These are phyloP conservation scores for Tenthredo scrophulariae DNA, from an alignment of 2,888 invertebrate genomes.

Conservation along the genomic window DNA sequence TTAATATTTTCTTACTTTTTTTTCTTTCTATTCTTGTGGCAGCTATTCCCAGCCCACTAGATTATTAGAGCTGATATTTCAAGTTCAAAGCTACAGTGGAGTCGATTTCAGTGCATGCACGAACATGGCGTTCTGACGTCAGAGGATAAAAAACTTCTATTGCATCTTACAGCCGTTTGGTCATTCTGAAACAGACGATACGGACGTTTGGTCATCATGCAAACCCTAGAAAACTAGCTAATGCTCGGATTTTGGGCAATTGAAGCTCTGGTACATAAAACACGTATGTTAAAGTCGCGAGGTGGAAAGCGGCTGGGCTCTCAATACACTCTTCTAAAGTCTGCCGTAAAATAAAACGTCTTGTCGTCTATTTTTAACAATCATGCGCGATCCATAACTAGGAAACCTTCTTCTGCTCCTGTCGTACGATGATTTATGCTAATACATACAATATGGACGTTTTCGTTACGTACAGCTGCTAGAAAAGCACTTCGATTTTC, in stretches of 20 bases:
- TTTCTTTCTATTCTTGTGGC: not conserved
- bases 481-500: not conserved
- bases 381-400: not conserved
- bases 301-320: not conserved
- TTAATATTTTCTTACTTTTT: not conserved
- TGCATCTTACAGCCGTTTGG: not conserved
- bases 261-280: not conserved
- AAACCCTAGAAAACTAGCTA: not conserved
- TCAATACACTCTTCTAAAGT: not conserved
- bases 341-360: not conserved
- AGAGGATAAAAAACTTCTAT: not conserved
- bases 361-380: not conserved
- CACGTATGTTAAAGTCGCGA: not conserved
- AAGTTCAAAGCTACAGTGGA: not conserved
- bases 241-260: not conserved
- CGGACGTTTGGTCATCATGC: not conserved
- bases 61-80: constrained; percentile 1
- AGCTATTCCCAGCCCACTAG: constrained; percentile 43
- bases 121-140: not conserved
- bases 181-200: not conserved
- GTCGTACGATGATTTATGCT: not conserved
- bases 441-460: not conserved
- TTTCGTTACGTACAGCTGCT: not conserved
- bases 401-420: not conserved
- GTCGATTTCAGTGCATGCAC: not conserved